Conservation (phyloP, 1,140 invertebrate species). For the Fopius arisanus region DNA sequence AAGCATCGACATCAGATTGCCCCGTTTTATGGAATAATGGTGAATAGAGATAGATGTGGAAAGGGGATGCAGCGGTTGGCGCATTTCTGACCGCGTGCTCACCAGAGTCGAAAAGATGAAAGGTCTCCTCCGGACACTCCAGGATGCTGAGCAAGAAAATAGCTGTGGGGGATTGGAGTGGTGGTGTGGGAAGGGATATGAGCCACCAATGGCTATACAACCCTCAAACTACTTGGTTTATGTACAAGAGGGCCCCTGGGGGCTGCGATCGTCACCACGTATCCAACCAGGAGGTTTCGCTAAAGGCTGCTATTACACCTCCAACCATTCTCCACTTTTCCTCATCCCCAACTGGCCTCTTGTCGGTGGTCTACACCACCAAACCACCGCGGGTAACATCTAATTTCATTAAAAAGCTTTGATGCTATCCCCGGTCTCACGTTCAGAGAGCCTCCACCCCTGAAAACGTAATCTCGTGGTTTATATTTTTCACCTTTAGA, state of each 20-base stretch:
- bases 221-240: not conserved
- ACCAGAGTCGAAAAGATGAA: slow-evolving; percentile 26
- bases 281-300: slow-evolving; percentile 19
- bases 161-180: not conserved
- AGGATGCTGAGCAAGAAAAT: slow-evolving; percentile 21
- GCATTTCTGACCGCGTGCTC: slow-evolving; percentile 23
- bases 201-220: not conserved
- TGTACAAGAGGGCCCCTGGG: not conserved
- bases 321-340: slow-evolving; percentile 21
- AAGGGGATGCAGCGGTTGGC: not conserved
- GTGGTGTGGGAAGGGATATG: not conserved
- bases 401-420: slow-evolving; percentile 58
- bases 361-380: not conserved
- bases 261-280: slow-evolving; percentile 26
- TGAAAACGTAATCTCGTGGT: slow-evolving; percentile 26
- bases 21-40: not conserved
- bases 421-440: slow-evolving; percentile 40
- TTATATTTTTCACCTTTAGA: slow-evolving; percentile 5
- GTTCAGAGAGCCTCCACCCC: not conserved
- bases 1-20: not conserved
- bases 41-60: not conserved
- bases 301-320: slow-evolving; percentile 46
- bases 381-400: slow-evolving; percentile 42
- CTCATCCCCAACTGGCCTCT: not conserved
- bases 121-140: slow-evolving; percentile 12